Conservation (phyloP, 1,140 invertebrate genomes). For the Nephila pilipes region DNA sequence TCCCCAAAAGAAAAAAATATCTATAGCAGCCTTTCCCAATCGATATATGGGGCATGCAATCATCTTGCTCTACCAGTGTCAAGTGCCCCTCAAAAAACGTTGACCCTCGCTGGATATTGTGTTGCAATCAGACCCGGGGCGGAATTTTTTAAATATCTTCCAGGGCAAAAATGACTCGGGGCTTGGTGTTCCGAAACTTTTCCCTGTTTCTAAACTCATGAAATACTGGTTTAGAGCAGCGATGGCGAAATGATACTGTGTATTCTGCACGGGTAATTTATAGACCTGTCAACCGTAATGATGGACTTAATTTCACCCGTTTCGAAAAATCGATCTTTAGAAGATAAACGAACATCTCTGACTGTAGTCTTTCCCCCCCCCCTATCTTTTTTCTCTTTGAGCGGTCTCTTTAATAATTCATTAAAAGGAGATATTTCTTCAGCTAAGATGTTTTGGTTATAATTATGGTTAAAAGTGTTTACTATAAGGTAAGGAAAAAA, state of each 20-base stretch:
- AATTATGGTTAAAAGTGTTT: too few relatives aligned
- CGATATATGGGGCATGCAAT: background rate
- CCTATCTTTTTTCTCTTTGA: rapidly evolving
- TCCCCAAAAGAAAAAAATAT: background rate
- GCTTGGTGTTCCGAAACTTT: background rate
- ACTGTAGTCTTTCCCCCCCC: too few relatives aligned
- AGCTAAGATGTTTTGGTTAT: too few relatives aligned
- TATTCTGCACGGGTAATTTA: too few relatives aligned
- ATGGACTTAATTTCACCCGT: too few relatives aligned
- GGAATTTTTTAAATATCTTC: background rate
- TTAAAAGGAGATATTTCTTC: too few relatives aligned
- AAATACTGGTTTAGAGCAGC: background rate
- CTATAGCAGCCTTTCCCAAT: background rate
- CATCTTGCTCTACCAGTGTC: too few relatives aligned
- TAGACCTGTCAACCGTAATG: too few relatives aligned
- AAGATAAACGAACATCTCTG: too few relatives aligned
- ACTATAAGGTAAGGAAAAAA: too few relatives aligned
- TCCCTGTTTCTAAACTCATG: background rate
- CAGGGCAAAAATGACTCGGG: background rate
- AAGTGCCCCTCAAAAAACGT: background rate
- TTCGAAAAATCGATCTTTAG: too few relatives aligned
- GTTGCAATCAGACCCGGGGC: background rate
- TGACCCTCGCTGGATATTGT: background rate
- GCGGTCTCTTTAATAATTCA: too few relatives aligned
- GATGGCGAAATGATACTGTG: background rate